A percentile compares a stretch with the other conserved stretches of the same genome.
These are phyloP conservation scores for Drosophila kurseongensis DNA, from an alignment of 1,140 invertebrate species.

Conservation along the genomic window DNA sequence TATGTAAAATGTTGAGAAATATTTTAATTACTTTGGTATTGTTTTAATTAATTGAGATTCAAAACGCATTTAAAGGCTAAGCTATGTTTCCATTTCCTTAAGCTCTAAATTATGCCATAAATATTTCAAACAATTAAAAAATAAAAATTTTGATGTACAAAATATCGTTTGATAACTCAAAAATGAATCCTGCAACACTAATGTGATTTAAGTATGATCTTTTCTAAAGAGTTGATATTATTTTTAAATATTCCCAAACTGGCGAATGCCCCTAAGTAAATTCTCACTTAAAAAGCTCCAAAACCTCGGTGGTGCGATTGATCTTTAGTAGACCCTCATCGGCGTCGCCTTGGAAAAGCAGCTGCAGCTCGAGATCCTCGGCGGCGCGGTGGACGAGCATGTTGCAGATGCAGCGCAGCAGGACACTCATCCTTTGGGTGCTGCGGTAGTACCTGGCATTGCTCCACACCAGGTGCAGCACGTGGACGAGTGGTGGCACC, in stretches of 20 bases:
- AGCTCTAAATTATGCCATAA: too few species aligned
- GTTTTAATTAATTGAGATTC: neutral
- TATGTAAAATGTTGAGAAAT: neutral
- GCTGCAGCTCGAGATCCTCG: constrained; percentile 85
- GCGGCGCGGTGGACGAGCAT: constrained; percentile 88
- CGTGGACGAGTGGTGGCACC: constrained; percentile 89
- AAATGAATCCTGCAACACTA: too few species aligned
- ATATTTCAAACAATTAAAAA: too few species aligned
- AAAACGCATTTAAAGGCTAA: too few species aligned
- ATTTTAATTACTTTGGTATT: neutral
- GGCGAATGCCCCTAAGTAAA: too few species aligned
- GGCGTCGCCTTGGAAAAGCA: constrained; percentile 89
- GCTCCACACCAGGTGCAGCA: constrained; percentile 93
- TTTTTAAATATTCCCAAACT: too few species aligned
- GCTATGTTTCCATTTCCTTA: too few species aligned
- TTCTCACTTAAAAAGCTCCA: constrained; percentile 73
- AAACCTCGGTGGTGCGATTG: constrained; percentile 61
- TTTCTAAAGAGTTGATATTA: too few species aligned
- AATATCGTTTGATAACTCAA: too few species aligned
- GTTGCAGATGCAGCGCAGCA: constrained; percentile 90
- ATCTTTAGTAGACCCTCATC: constrained; percentile 79
- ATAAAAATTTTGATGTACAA: too few species aligned
- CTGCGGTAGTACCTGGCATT: constrained; percentile 93
- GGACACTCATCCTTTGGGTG: constrained; percentile 89
- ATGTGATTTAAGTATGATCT: too few species aligned